Evolutionary conservation across 2,888 invertebrate genomes (phyloP), one percentile per base, ranked within the genome.

Genomic region (Branchipolynoe longqiensis): DNA sequence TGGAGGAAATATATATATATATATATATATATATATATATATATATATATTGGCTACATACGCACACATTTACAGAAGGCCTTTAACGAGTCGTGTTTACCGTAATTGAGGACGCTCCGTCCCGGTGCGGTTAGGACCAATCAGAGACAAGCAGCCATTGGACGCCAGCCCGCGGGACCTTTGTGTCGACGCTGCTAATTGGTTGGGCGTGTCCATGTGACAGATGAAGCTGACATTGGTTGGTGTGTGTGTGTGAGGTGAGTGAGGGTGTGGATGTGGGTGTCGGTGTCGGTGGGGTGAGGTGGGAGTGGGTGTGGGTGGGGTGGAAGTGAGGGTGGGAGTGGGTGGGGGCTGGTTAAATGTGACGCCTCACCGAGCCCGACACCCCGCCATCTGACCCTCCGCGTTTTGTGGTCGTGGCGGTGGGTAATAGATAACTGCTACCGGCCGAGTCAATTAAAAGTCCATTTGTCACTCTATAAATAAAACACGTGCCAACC

Each of bases 381-480:
- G 31, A 62, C 62, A 31, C 62, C 62, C 62, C 14, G 4, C 48
- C 62, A 28, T 62, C 62, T 62, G 62, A 62, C 62, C 62, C n/a
- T 28, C 28, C n/a, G 62, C 31, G 12, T 62, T 62, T 62, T 62
- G 31, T 62, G 62, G 62, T 14, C 14, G 31, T 25, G n/a, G n/a
- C n/a, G n/a, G n/a, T n/a, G n/a, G n/a, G n/a, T n/a, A n/a, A n/a
- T n/a, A n/a, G n/a, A n/a, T n/a, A 31, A 31, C 4, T 31, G 62
- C 25, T 62, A 28, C 62, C 31, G 28, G 12, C 1, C 28, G 12
- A 12, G 62, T 31, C 25, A 62, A 62, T 62, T 62, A 62, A 62
- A 62, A 62, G 31, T 25, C 62, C 62, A 62, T 62, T 62, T 62
- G 62, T 62, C 62, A 62, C 56, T 3, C 25, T n/a, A n/a, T n/a